These are phyloP conservation scores for Poeciliopsis paucimaculata DNA, from an alignment of 2,797 vertebrate genomes.

Conservation along the genomic window DNA sequence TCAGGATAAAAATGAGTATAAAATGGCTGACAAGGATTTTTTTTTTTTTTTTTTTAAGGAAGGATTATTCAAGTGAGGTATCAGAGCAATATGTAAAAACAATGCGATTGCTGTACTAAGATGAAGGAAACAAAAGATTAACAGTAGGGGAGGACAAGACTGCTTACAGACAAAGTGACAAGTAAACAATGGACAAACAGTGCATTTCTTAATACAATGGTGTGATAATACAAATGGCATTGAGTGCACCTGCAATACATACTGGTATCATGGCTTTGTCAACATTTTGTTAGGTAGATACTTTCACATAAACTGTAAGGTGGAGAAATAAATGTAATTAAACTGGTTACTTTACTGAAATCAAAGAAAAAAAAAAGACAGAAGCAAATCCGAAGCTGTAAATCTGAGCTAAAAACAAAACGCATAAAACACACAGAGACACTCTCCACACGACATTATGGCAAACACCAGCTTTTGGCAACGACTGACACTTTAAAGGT, in stretches of 20 bases:
- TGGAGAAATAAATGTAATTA: constrained; percentile 50
- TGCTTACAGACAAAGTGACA: constrained; percentile 63
- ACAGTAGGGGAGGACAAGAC: constrained; percentile 38
- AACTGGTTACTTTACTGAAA: constrained; percentile 26
- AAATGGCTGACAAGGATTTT: constrained; percentile 67
- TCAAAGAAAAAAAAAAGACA: constrained; percentile 19
- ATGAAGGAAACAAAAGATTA: constrained; percentile 45
- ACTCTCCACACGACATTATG: constrained; percentile 15
- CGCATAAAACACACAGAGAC: constrained; percentile 30
- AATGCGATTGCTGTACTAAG: constrained; percentile 32
- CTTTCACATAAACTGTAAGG: constrained; percentile 48
- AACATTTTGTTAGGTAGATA: constrained; percentile 66
- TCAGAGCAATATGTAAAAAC: constrained; percentile 62
- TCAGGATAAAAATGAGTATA: constrained; percentile 71
- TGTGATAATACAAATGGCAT: constrained; percentile 76
- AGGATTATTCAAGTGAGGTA: constrained; percentile 73
- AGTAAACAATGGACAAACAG: constrained; percentile 53
- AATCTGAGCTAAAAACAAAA: constrained; percentile 44
- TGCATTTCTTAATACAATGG: constrained; percentile 66
- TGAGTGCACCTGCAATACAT: constrained; percentile 61
- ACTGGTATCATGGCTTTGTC: constrained; percentile 72
- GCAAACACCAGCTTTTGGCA: constrained; percentile 71
- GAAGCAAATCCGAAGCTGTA: constrained; percentile 24
- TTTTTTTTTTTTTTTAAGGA: constrained; percentile 28
- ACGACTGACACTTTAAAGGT: constrained; percentile 48